These are phyloP conservation scores for Loripinus fragilis DNA, from an alignment of 2,888 invertebrate genomes.

Conservation along the genomic window DNA sequence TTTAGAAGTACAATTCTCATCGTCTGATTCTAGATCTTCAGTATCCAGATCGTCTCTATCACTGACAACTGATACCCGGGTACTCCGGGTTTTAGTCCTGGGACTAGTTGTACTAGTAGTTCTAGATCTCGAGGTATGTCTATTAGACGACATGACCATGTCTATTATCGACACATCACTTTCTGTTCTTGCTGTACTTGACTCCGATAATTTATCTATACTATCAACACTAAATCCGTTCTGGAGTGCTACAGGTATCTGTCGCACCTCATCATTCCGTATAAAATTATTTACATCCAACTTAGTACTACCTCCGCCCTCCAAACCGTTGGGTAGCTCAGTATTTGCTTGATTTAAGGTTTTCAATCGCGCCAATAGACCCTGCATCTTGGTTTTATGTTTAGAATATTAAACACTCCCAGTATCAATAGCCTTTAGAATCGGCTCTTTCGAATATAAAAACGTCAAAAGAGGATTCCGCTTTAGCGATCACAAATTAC, in stretches of 20 bases:
- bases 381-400: conserved; percentile 35
- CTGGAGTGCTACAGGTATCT: conserved; percentile 13
- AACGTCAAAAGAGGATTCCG: conserved; percentile 8
- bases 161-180: conserved; percentile 38
- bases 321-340: conserved; percentile 22
- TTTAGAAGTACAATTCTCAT: conserved; percentile 33
- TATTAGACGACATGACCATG: conserved; percentile 44
- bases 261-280: conserved; percentile 14
- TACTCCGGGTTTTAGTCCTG: conserved; percentile 14
- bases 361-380: conserved; percentile 46
- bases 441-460: background rate
- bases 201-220: background rate
- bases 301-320: conserved; percentile 20
- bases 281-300: conserved; percentile 7
- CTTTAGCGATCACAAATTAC: background rate
- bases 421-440: background rate
- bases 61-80: conserved; percentile 3
- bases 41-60: conserved; percentile 44
- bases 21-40: conserved; percentile 43
- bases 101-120: conserved; percentile 30
- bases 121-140: background rate
- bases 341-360: conserved; percentile 12
- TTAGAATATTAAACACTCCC: conserved; percentile 1
- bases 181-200: conserved; percentile 21
- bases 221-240: conserved; percentile 26